These are phyloP conservation scores for Drosophila kanapiae DNA, from an alignment of 1,140 invertebrate genomes.

Conservation along the genomic window DNA sequence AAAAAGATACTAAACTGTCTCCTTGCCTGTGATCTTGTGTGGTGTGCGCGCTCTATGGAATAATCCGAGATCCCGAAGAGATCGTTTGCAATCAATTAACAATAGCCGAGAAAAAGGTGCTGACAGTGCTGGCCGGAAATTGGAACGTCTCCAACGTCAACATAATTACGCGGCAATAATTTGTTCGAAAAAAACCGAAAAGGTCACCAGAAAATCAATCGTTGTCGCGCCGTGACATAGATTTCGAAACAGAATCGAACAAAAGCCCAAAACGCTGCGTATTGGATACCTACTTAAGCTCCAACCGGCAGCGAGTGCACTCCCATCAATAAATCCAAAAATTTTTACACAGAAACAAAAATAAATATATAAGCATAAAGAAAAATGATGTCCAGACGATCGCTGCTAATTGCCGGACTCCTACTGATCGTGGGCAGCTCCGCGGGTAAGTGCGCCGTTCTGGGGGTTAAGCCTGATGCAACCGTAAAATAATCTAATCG, in stretches of 20 bases:
- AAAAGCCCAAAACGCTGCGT: conserved; percentile 20
- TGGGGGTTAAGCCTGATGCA: conserved; percentile 46
- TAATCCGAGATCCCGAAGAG: conserved; percentile 21
- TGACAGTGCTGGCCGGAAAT: conserved; percentile 65
- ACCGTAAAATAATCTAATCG: conserved; percentile 65
- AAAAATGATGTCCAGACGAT: conserved; percentile 41
- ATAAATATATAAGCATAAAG: neutral
- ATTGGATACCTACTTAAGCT: conserved; percentile 19
- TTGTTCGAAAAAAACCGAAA: conserved; percentile 24
- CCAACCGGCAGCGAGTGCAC: conserved; percentile 26
- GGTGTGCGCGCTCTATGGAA: conserved; percentile 6
- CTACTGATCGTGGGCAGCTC: conserved; percentile 50
- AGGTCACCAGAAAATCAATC: conserved; percentile 67
- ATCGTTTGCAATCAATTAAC: conserved; percentile 34
- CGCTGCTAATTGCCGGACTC: conserved; percentile 33
- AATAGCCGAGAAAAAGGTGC: conserved; percentile 57
- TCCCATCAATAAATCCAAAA: conserved; percentile 1
- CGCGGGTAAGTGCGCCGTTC: conserved; percentile 62
- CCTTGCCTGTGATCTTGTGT: conserved; percentile 21
- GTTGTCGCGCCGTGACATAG: conserved; percentile 58
- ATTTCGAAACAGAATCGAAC: conserved; percentile 23
- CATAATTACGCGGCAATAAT: conserved; percentile 78
- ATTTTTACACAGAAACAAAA: neutral
- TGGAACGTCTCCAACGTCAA: conserved; percentile 54
- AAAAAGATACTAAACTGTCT: neutral